Conservation (phyloP, 2,888 invertebrate genomes). For the Chrysomela aeneicollis region DNA sequence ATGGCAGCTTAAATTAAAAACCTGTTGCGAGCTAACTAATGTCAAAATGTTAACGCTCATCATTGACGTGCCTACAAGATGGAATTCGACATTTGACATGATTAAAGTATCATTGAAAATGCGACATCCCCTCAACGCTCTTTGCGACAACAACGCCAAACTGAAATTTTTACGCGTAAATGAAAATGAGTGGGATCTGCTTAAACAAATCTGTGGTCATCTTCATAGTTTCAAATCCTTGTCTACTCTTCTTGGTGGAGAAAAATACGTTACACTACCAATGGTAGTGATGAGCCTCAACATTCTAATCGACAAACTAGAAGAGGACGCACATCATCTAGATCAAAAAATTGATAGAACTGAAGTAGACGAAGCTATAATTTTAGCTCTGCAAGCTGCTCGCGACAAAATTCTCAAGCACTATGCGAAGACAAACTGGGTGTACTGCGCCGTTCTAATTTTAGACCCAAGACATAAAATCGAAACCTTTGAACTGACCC, state of each 20-base stretch:
- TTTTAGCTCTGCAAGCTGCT: conserved; percentile 29
- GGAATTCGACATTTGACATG: conserved; percentile 24
- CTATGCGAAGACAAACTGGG: conserved; percentile 24
- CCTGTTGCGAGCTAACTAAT: not conserved
- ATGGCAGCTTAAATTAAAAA: conserved; percentile 7
- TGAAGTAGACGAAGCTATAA: conserved; percentile 22
- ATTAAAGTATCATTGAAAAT: conserved; percentile 11
- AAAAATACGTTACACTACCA: conserved; percentile 21
- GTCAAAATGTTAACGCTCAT: conserved; percentile 2
- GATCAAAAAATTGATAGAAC: conserved; percentile 25
- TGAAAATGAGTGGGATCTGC: too few species aligned
- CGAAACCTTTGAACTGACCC: too few species aligned
- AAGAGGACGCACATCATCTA: conserved; percentile 23
- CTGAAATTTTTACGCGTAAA: too few species aligned
- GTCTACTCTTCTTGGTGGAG: conserved; percentile 21
- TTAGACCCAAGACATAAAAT: conserved; percentile 14
- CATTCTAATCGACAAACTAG: conserved; percentile 27
- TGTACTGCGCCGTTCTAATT: conserved; percentile 19
- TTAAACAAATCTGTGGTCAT: too few species aligned
- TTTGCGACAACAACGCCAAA: too few species aligned
- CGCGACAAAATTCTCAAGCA: conserved; percentile 27
- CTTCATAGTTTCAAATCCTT: conserved; percentile 33
- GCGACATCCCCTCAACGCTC: too few species aligned
- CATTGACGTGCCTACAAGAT: conserved; percentile 16
- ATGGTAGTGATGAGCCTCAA: conserved; percentile 29